phyloP scores from a whole-genome alignment of 2,113 vertebrate species.

The Leptocoma aspasia region DNA sequence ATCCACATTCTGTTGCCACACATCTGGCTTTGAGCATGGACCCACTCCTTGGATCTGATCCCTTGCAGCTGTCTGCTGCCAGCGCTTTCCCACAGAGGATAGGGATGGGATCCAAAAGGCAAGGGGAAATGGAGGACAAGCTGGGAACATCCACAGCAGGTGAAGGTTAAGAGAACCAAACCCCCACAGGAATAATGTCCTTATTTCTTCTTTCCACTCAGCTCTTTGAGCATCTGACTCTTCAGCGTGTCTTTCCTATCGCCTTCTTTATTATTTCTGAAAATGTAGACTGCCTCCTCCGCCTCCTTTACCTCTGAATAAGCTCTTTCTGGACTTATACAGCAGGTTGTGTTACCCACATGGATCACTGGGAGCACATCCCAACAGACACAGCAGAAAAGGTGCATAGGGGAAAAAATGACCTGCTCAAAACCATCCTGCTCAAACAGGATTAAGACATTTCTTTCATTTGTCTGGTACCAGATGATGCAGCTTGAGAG shows the following conservation, averaged over 20 bases:
- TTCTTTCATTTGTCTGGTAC: background rate
- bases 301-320: background rate
- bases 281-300: background rate
- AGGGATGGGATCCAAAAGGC: constrained; percentile 43
- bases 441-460: background rate
- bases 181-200: background rate
- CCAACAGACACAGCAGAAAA: background rate
- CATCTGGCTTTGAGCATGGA: constrained; percentile 56
- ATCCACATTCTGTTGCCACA: constrained; percentile 2
- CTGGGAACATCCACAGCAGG: constrained; percentile 42
- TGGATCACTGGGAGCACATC: background rate
- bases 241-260: background rate
- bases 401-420: background rate
- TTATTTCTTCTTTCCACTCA: background rate
- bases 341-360: background rate
- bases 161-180: background rate
- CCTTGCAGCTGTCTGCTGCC: constrained; percentile 50
- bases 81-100: constrained; percentile 25
- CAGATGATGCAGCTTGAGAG: background rate
- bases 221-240: background rate
- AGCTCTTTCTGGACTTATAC: background rate
- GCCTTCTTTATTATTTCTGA: background rate
- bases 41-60: constrained; percentile 52
- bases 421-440: background rate
- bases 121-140: constrained; percentile 47